Evolutionary conservation across 2,888 invertebrate genomes (phyloP).

Genomic region (Drosophila pegasa): DNA sequence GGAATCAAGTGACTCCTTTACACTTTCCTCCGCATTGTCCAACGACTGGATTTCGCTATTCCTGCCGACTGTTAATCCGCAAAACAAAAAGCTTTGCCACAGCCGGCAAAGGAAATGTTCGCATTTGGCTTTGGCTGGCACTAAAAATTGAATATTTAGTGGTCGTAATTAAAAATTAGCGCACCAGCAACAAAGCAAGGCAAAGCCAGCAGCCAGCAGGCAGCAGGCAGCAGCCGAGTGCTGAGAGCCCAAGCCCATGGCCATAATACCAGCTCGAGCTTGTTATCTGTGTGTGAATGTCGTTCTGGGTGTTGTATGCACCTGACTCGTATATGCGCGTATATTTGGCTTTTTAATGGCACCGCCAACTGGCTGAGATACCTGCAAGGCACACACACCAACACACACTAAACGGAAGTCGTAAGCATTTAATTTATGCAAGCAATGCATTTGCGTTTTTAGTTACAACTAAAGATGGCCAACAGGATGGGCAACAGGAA

Average conservation of each 20-base stretch:
- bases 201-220: constrained; percentile 22
- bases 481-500: constrained; percentile 19
- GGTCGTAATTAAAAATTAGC: constrained; percentile 78
- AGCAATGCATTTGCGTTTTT: constrained; percentile 74
- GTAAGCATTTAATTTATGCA: constrained; percentile 78
- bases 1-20: constrained; percentile 49
- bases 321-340: constrained; percentile 40
- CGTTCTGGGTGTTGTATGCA: constrained; percentile 33
- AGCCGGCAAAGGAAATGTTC: constrained; percentile 62
- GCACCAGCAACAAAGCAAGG: constrained; percentile 51
- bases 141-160: constrained; percentile 80
- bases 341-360: constrained; percentile 72
- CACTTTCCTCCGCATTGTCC: not conserved
- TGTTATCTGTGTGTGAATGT: constrained; percentile 19
- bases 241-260: constrained; percentile 31
- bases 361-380: constrained; percentile 30
- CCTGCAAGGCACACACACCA: constrained; percentile 18
- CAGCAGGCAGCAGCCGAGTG: constrained; percentile 13
- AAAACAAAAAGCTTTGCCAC: constrained; percentile 26
- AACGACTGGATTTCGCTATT: not conserved
- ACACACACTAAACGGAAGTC: constrained; percentile 60
- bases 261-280: constrained; percentile 31
- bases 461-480: constrained; percentile 65
- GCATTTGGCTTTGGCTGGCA: constrained; percentile 60
- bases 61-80: constrained; percentile 36